Conservation (phyloP, 2,888 invertebrate genomes). For the Ochropleura leucogaster region DNA sequence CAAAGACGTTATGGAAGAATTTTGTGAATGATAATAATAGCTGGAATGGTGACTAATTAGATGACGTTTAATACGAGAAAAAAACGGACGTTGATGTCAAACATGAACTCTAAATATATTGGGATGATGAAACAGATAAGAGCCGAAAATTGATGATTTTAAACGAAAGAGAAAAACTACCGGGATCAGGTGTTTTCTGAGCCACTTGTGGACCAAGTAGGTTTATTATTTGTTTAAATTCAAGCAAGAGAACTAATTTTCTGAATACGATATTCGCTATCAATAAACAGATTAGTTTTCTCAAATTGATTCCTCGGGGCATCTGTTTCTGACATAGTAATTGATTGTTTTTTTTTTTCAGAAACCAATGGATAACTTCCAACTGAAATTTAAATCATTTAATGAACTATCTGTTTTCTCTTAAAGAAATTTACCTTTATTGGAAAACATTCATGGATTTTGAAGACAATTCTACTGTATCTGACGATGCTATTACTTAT, state of each 20-base stretch:
- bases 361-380: too few species aligned
- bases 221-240: background rate
- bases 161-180: background rate
- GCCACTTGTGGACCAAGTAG: background rate
- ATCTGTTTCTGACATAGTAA: constrained; percentile 45
- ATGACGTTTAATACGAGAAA: background rate
- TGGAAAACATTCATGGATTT: too few species aligned
- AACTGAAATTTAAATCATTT: too few species aligned
- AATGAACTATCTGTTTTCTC: too few species aligned
- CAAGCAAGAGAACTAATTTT: background rate
- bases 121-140: background rate
- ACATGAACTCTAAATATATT: background rate
- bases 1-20: background rate
- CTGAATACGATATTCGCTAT: constrained; percentile 33
- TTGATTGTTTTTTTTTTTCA: background rate
- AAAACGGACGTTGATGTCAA: background rate
- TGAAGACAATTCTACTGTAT: too few species aligned
- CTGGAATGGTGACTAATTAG: background rate
- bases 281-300: constrained; percentile 45
- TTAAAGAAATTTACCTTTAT: too few species aligned
- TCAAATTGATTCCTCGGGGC: constrained; percentile 47
- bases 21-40: background rate
- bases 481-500: too few species aligned
- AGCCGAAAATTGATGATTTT: background rate
- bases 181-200: background rate